Evolutionary conservation across 2,888 invertebrate genomes (phyloP).

Genomic region (Craniophora ligustri): DNA sequence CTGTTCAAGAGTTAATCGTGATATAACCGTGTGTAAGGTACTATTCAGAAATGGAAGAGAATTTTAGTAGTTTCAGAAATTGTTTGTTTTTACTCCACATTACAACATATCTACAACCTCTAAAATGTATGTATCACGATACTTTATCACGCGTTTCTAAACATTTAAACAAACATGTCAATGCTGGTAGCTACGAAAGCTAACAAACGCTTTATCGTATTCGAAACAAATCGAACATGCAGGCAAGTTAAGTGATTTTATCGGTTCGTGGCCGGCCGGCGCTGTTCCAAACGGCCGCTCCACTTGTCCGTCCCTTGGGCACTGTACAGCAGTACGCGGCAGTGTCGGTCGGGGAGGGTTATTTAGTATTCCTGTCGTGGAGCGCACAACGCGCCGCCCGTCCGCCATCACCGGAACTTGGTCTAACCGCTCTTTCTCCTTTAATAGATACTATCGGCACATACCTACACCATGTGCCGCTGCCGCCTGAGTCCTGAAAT

Average conservation of each 20-base stretch:
- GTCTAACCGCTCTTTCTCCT: slow-evolving; percentile 72
- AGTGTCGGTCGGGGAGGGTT: slow-evolving; percentile 51
- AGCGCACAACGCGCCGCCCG: slow-evolving; percentile 54
- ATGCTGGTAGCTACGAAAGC: background rate
- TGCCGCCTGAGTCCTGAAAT: slow-evolving; percentile 38
- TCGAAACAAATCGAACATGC: slow-evolving; percentile 8
- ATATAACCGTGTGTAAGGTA: background rate
- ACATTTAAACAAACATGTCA: too few relatives aligned
- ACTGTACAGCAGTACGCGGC: slow-evolving; percentile 48
- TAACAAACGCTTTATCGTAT: background rate
- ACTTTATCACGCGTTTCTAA: too few relatives aligned
- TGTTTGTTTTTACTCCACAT: too few relatives aligned
- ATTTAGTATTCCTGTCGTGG: slow-evolving; percentile 71
- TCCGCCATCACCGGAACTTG: slow-evolving; percentile 75
- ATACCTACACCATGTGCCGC: slow-evolving; percentile 62
- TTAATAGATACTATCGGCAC: slow-evolving; percentile 70
- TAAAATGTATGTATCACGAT: too few relatives aligned
- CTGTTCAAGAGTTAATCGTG: background rate
- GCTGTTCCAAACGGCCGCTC: slow-evolving; percentile 58
- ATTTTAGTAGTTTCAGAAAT: too few relatives aligned
- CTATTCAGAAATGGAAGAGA: too few relatives aligned
- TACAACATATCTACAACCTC: too few relatives aligned
- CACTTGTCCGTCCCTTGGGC: slow-evolving; percentile 60
- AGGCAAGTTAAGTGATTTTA: slow-evolving; percentile 17
- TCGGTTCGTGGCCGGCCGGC: slow-evolving; percentile 25